Conservation (phyloP, 2,797 vertebrate genomes). For the Malacoraja senta region DNA sequence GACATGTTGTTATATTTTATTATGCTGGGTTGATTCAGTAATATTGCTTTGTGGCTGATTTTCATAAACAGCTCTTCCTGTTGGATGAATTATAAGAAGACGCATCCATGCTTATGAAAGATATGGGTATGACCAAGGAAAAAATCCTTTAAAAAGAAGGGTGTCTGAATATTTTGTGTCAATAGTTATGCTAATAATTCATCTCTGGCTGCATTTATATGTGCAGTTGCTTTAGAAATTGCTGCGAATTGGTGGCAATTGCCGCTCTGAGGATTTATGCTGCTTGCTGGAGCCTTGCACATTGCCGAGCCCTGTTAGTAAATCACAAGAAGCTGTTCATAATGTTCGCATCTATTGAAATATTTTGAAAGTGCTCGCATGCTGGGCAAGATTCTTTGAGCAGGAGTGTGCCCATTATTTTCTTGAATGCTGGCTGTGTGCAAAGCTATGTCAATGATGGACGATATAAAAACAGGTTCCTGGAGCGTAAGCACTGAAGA, state of each 20-base stretch:
- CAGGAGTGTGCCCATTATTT: not conserved
- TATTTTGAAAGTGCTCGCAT: not conserved
- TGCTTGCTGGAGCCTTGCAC: not conserved
- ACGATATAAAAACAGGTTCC: not conserved
- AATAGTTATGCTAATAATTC: not conserved
- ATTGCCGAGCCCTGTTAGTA: not conserved
- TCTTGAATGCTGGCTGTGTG: not conserved
- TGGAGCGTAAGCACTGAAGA: not conserved
- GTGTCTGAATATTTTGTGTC: not conserved
- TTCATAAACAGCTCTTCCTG: not conserved
- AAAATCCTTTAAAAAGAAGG: not conserved
- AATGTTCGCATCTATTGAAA: slow-evolving; percentile 1
- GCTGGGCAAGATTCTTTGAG: not conserved
- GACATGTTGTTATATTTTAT: not conserved
- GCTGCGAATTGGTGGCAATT: not conserved
- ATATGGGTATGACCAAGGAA: not conserved
- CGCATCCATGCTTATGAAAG: not conserved
- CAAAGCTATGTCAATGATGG: not conserved
- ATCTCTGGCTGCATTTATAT: not conserved
- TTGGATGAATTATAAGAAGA: not conserved
- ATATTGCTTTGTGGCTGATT: not conserved
- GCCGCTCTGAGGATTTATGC: not conserved
- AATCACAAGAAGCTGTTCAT: slow-evolving; percentile 2
- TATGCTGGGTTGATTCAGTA: not conserved
- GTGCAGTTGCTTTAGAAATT: not conserved